Conservation (phyloP, 2,888 invertebrate species). For the Melinopterus prodromus region DNA sequence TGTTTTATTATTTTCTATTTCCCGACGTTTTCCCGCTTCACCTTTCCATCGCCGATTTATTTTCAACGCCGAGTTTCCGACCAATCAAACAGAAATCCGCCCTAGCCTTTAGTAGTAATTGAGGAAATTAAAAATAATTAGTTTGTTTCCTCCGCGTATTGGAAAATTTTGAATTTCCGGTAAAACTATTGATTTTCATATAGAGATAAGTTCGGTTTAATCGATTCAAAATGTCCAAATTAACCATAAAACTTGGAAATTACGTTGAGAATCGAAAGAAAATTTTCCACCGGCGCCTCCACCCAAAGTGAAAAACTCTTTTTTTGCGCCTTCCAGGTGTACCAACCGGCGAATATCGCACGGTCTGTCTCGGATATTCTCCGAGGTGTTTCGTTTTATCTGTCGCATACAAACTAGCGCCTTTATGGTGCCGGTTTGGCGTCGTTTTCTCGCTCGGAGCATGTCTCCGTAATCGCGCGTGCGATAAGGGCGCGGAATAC, state of each 20-base stretch:
- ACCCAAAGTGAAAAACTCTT: too few species aligned
- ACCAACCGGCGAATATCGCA: background rate
- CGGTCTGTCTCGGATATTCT: background rate
- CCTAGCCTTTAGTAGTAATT: background rate
- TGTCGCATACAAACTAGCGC: background rate
- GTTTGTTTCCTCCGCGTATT: background rate
- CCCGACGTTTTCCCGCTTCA: constrained; percentile 11
- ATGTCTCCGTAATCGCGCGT: background rate
- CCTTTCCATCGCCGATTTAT: constrained; percentile 18
- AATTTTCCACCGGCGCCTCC: too few species aligned
- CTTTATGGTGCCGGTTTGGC: background rate
- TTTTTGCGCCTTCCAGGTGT: too few species aligned
- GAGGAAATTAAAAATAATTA: background rate
- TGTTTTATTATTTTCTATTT: constrained; percentile 8
- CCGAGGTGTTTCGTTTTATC: background rate
- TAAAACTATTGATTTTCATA: too few species aligned
- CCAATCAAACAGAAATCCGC: background rate
- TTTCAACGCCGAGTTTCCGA: background rate
- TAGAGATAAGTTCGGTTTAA: too few species aligned
- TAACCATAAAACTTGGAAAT: too few species aligned
- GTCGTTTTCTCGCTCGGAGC: background rate
- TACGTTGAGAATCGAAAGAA: too few species aligned
- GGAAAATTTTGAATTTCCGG: background rate
- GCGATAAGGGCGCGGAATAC: background rate
- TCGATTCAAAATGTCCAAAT: too few species aligned